These are phyloP conservation scores for Caenorhabditis inopinata DNA, from an alignment of 1,140 invertebrate genomes.

Conservation along the genomic window DNA sequence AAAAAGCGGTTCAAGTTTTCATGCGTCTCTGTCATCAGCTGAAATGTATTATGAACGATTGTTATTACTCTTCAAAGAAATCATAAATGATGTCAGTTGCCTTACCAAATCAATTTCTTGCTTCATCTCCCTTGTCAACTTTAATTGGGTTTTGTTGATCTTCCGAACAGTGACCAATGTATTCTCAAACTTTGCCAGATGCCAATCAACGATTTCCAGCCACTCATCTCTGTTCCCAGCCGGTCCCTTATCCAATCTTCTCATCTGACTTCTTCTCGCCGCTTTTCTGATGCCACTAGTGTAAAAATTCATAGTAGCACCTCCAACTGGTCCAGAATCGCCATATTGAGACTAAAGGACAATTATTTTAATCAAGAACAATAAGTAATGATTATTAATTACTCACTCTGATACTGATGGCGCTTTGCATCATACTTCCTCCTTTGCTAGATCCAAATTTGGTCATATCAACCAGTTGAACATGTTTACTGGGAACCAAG, in stretches of 20 bases:
- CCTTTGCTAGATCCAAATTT: constrained; percentile 10
- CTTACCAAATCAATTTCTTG: constrained; percentile 34
- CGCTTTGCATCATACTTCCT: constrained; percentile 24
- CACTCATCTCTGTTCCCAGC: not conserved
- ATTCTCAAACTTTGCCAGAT: constrained; percentile 5
- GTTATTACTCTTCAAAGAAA: not conserved
- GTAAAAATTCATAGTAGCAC: not conserved
- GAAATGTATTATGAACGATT: not conserved
- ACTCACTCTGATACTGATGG: constrained; percentile 19
- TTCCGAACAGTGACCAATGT: constrained; percentile 27
- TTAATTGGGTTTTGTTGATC: constrained; percentile 33
- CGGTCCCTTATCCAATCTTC: not conserved
- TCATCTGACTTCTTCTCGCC: not conserved
- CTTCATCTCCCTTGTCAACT: constrained; percentile 39
- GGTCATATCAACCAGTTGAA: constrained; percentile 20
- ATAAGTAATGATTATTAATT: not conserved
- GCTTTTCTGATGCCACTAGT: constrained; percentile 22
- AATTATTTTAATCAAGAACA: not conserved
- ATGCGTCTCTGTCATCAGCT: constrained; percentile 36
- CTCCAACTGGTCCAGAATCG: not conserved
- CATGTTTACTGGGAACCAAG: not conserved
- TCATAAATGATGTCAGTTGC: constrained; percentile 1
- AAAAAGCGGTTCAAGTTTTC: constrained; percentile 37
- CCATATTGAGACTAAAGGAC: constrained; percentile 11
- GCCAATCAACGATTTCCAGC: constrained; percentile 28